Evolutionary conservation across 2,113 vertebrate species (phyloP), one percentile per base, ranked within the genome.

Genomic region (Ptilorrhoa leucosticta): DNA sequence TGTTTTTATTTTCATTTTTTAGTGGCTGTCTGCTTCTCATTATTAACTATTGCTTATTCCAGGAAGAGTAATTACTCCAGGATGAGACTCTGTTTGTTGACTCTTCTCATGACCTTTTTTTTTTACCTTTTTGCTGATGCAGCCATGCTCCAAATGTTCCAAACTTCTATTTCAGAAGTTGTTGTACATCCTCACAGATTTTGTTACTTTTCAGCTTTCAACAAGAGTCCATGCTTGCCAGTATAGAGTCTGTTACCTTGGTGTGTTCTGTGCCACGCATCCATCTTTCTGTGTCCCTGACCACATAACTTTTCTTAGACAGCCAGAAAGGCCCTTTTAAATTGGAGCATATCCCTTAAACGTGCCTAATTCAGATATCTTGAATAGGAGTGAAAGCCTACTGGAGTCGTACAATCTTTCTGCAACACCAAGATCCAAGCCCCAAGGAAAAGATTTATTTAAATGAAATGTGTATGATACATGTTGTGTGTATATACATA

Each of bases 31-130:
- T 94, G 64, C 30, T 95, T 90, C 79, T 94, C 42, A 16, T 50
- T 88, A 77, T 90, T 94, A 93, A 92, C 76, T 84, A 7, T 77
- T 88, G 57, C 85, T 65, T 94, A 47, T 90, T 94, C 60, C 73
- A 91, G 33, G 35, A 91, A 85, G 57, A 82, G 33, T 64, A 91
- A 79, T 91, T 85, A 84, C 42, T 93, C 5, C 24, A 86, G 63
- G 37, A 73, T 76, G 56, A 93, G 71, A 72, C 76, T 93, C 37
- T 89, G 28, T 60, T 90, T 69, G 13, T 88, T 94, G 28, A 64
- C 20, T 90, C 44, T 39, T 90, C 70, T 73, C 14, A 17, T 53
- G 83, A 57, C 5, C 6, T 57, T 35, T 61, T 44, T 42, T 45
- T 58, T 78, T 60, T 16, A 6, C 13, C 15, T 21, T 78, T 89